Conservation (phyloP, 2,797 vertebrate species). For the Chiloscyllium punctatum region DNA sequence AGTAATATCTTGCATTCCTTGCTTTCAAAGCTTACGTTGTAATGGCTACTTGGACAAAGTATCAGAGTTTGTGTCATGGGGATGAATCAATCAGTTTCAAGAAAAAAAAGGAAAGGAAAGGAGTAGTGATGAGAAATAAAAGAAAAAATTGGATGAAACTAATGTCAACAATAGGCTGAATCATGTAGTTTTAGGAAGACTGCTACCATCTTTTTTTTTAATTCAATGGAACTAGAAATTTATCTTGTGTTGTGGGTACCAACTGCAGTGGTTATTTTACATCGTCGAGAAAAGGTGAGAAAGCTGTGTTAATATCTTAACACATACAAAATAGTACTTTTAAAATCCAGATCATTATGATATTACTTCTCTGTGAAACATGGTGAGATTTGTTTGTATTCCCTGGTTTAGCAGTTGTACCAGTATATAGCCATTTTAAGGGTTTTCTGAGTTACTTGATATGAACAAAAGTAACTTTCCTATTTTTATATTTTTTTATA, state of each 20-base stretch:
- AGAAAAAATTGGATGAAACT: background rate
- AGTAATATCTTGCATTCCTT: background rate
- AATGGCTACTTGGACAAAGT: background rate
- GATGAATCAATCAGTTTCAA: background rate
- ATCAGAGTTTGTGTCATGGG: background rate
- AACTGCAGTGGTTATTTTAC: background rate
- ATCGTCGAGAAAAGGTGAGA: background rate
- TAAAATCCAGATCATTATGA: background rate
- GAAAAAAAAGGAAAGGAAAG: background rate
- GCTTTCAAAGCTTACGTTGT: background rate
- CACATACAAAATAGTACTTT: background rate
- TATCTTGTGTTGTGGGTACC: background rate
- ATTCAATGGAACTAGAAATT: background rate
- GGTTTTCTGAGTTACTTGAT: background rate
- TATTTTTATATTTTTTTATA: no score
- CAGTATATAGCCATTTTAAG: background rate
- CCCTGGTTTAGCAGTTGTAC: background rate
- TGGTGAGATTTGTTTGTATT: background rate
- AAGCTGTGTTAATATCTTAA: background rate
- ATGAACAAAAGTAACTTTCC: background rate
- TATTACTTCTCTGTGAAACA: background rate
- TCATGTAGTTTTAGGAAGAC: background rate
- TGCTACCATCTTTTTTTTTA: background rate
- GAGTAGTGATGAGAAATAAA: background rate
- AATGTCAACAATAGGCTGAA: background rate